Conservation (phyloP, 2,888 invertebrate species). For the Platycheirus rosarum region DNA sequence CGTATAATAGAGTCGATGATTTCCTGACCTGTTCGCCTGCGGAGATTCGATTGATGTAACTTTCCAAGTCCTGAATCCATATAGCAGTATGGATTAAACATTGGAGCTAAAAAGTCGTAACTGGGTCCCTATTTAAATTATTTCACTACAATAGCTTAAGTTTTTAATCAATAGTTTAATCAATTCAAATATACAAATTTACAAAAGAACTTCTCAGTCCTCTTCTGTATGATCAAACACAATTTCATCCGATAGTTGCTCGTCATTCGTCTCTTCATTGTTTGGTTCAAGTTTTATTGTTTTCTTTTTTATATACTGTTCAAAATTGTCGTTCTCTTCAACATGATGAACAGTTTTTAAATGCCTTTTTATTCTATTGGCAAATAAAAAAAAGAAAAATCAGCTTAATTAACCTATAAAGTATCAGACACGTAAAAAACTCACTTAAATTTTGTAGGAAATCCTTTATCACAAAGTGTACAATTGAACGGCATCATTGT, state of each 20-base stretch:
- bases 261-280: constrained; percentile 34
- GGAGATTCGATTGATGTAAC: too few species aligned
- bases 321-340: constrained; percentile 48
- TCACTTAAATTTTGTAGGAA: constrained; percentile 75
- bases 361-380: constrained; percentile 58
- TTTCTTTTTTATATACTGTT: constrained; percentile 36
- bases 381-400: background rate
- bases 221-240: constrained; percentile 22
- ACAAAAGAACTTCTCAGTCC: too few species aligned
- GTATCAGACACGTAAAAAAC: background rate
- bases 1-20: too few species aligned
- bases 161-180: too few species aligned
- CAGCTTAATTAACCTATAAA: too few species aligned
- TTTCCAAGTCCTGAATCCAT: too few species aligned
- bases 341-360: constrained; percentile 65
- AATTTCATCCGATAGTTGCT: constrained; percentile 21
- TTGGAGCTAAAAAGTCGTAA: too few species aligned
- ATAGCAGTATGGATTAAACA: too few species aligned
- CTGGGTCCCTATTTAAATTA: too few species aligned
- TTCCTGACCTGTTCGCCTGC: too few species aligned
- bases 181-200: too few species aligned
- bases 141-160: too few species aligned
- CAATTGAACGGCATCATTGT: constrained; percentile 75
- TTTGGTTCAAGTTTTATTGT: constrained; percentile 40
- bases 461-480: constrained; percentile 72